Base-by-base conservation (phyloP, 1,140 invertebrate genomes). In the Drosophila yakuba region DNA sequence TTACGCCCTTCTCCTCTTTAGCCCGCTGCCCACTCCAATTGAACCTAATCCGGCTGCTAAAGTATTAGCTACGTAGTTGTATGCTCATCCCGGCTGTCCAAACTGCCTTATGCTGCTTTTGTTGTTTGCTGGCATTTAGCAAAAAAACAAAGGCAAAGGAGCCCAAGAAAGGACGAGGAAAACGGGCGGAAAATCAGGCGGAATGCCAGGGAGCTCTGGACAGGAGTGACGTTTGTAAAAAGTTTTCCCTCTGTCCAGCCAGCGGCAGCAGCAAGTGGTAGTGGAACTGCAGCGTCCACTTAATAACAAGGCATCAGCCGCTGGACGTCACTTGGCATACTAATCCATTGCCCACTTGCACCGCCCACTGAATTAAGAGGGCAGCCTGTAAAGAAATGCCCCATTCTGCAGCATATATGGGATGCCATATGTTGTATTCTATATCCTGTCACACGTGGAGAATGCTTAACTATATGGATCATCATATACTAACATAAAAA, bases 41-140 rank as follows among this genome's bases (percentile, higher is more conserved):
- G 84, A 86, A 86, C 84, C 85, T 89, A 89, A 89, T 89, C 84
- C 84, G 73, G 84, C 84, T 89, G 84, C 84, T 89, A 83, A 88
- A 89, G 84, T 84, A 89, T 89, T 89, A 89, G 84, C 83, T 88
- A 80, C 84, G 84, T 88, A 77, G 84, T 89, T 89, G 84, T 88
- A 77, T 88, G 76, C 83, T 86, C 83, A 86, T 86, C 83, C 83
- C 76, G 79, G 72, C 78, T 88, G 83, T 88, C 83, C 79, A 86
- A 86, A 79, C 83, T 89, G 83, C 83, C 83, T 88, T 88, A 88
- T 88, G 83, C 80, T 89, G 84, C 84, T 89, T 89, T 84, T 88
- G 77, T 89, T 89, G 84, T 89, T 89, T 89, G 80, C 73, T 73
- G 83, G 83, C 83, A 86, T 86, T 86, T 83, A 89, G 78, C 56